Conservation (phyloP, 2,888 invertebrate species). For the Troides oblongomaculatus region DNA sequence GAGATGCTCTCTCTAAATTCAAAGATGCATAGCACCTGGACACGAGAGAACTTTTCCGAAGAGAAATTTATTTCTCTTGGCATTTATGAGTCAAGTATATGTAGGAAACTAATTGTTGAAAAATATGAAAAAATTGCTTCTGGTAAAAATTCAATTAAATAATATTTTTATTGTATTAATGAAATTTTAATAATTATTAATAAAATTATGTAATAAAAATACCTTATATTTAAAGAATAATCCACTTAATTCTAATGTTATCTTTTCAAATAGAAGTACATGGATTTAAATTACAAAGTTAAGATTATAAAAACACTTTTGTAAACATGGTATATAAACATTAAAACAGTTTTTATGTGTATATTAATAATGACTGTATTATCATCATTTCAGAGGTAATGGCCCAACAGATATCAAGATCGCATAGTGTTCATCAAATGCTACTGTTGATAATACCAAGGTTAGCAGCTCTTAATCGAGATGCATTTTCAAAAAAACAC, state of each 20-base stretch:
- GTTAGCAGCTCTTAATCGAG: constrained; percentile 94
- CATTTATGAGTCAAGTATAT: constrained; percentile 89
- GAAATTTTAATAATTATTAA: too few species aligned
- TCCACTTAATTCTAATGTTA: too few species aligned
- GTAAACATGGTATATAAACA: too few species aligned
- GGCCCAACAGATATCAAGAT: constrained; percentile 88
- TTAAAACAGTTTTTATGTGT: too few species aligned
- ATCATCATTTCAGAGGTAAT: constrained; percentile 82
- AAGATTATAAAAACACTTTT: too few species aligned
- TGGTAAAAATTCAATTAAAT: constrained; percentile 47
- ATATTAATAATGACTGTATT: too few species aligned
- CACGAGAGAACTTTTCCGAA: constrained; percentile 52
- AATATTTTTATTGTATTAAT: too few species aligned
- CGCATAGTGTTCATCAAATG: constrained; percentile 91
- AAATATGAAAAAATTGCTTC: constrained; percentile 90
- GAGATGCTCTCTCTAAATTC: constrained; percentile 78
- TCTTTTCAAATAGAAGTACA: too few species aligned
- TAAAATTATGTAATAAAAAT: too few species aligned
- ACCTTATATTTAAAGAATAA: too few species aligned
- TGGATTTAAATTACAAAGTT: too few species aligned
- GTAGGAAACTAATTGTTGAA: constrained; percentile 89
- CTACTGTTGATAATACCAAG: constrained; percentile 93
- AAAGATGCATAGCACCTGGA: constrained; percentile 62
- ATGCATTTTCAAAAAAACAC: constrained; percentile 88
- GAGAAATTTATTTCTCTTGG: constrained; percentile 61